Base-by-base conservation (phyloP, 2,113 vertebrate genomes). In the Columbina picui region DNA sequence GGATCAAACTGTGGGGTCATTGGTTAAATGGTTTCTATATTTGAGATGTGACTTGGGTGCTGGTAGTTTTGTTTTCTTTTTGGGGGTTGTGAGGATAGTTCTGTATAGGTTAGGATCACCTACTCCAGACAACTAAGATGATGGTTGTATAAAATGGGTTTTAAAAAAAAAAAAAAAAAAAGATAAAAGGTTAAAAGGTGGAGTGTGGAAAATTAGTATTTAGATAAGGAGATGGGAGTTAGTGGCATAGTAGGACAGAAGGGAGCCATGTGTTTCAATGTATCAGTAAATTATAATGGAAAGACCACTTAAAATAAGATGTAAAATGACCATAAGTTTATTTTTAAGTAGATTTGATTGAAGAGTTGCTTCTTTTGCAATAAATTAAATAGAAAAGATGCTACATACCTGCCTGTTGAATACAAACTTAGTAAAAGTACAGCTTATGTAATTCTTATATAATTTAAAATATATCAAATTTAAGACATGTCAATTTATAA, bases 321-420 rank as follows among this genome's bases (percentile, higher is more conserved):
- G 18, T 15, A 76, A 94, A 91, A 71, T 17, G 8, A 53, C 12
- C 10, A 36, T 14, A 22, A 30, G 12, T 85, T 93, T 74, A 83
- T 91, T 95, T 80, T 83, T 7, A 87, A 26, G 49, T 41, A n/a
- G 26, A 77, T 92, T 84, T 74, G 36, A 88, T 78, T 65, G 36
- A 77, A n/a, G 6, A 76, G 6, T 70, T 83, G 16, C 18, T 59
- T 78, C 49, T 71, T 86, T 84, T 84, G 14, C 59, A 94, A 96
- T 97, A 96, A 96, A 89, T 97, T 93, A 97, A 97, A 91, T 16
- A 92, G 32, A 26, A 64, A 93, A 78, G 6, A 65, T 94, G 90
- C 93, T 93, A 89, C 91, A 94, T 92, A 65, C 11, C 17, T 38
- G 70, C 30, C 55, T 50, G 20, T 68, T 78, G 70, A 92, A 89